These are phyloP conservation scores for Eupithecia insigniata DNA, from an alignment of 2,888 invertebrate species.

Conservation along the genomic window DNA sequence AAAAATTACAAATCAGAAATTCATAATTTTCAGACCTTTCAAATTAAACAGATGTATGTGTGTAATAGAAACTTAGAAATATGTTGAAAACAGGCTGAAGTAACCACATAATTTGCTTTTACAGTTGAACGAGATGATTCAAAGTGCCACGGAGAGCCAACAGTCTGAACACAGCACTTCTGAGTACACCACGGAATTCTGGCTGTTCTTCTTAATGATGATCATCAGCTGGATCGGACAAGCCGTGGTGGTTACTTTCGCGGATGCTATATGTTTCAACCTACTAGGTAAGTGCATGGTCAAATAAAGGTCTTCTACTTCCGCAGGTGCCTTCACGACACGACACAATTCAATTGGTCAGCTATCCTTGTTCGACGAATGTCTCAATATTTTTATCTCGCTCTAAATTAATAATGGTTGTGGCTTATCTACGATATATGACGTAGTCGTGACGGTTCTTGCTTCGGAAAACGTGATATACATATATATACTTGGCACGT, in stretches of 20 bases:
- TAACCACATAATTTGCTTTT: not conserved
- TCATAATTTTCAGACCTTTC: too few species aligned
- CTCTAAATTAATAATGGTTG: too few species aligned
- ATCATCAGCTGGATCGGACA: slow-evolving; percentile 93
- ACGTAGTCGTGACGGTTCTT: too few species aligned
- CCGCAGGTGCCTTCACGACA: not conserved
- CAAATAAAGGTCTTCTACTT: not conserved
- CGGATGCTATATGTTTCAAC: slow-evolving; percentile 95
- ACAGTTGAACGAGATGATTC: slow-evolving; percentile 75
- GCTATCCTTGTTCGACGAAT: too few species aligned
- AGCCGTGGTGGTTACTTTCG: slow-evolving; percentile 93
- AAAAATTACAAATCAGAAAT: not conserved
- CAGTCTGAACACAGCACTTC: slow-evolving; percentile 56
- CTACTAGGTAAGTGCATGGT: slow-evolving; percentile 85
- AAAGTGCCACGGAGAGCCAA: slow-evolving; percentile 63
- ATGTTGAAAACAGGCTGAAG: not conserved
- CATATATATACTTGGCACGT: too few species aligned
- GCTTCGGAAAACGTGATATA: too few species aligned
- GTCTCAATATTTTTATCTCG: too few species aligned
- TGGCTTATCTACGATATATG: too few species aligned
- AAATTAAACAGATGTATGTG: too few species aligned
- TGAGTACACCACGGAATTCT: slow-evolving; percentile 86
- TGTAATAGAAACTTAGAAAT: not conserved
- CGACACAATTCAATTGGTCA: not conserved
- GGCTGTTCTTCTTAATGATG: slow-evolving; percentile 90